Evolutionary conservation across 2,113 vertebrate genomes (phyloP).

Genomic region (Otolemur garnettii): DNA sequence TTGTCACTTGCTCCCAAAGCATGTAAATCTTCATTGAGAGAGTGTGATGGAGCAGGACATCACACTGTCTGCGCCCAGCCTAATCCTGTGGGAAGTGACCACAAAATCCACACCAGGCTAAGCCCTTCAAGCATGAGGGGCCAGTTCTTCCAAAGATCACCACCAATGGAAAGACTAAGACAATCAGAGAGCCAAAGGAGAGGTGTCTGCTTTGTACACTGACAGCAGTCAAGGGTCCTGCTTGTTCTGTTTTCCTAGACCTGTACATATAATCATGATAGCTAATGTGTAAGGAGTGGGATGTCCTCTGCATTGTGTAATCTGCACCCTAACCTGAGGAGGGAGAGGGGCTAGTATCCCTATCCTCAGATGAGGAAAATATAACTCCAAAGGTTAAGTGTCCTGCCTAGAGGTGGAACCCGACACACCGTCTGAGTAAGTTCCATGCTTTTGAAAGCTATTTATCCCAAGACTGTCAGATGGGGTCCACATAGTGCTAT

Average conservation of each 20-base stretch:
- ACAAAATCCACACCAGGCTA: neutral
- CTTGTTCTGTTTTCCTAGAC: neutral
- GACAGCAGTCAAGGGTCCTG: fast-evolving
- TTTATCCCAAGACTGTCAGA: neutral
- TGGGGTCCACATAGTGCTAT: neutral
- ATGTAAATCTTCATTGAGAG: conserved; percentile 79
- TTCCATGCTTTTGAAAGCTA: neutral
- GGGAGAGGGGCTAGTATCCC: neutral
- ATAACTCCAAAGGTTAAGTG: neutral
- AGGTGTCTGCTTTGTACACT: fast-evolving
- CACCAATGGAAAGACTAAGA: neutral
- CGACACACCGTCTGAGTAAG: neutral
- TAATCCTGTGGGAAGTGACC: conserved; percentile 41
- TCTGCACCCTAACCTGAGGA: neutral
- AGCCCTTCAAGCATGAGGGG: neutral
- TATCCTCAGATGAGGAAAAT: conserved; percentile 19
- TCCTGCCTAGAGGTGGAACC: neutral
- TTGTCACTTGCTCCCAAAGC: conserved; percentile 86
- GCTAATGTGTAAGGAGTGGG: neutral
- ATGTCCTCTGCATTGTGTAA: neutral
- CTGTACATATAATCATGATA: neutral
- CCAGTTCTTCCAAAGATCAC: neutral
- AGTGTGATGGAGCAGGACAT: conserved; percentile 75
- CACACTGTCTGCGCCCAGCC: neutral
- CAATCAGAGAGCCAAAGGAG: fast-evolving